Evolutionary conservation across 2,888 invertebrate genomes (phyloP).

Genomic region (Eupithecia vulgata): DNA sequence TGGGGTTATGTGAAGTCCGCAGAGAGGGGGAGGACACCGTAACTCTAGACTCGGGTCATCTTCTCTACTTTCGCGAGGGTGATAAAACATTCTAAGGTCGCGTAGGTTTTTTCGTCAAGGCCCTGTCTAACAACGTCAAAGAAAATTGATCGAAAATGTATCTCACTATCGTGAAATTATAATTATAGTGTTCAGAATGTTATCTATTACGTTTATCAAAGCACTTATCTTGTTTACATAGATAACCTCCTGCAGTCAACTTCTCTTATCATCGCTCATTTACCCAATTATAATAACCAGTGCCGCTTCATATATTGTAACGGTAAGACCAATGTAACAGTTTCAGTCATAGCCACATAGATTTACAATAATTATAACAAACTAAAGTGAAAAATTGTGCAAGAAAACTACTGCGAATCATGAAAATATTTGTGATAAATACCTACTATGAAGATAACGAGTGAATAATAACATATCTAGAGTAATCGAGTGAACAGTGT

Average conservation of each 20-base stretch:
- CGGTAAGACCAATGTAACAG: not conserved
- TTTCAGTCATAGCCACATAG: not conserved
- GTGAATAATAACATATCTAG: not conserved
- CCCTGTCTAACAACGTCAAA: no score
- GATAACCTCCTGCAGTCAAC: not conserved
- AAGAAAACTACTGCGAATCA: not conserved
- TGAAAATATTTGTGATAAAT: not conserved
- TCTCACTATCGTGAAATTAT: not conserved
- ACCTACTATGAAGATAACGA: not conserved
- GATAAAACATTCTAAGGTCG: no score
- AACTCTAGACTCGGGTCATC: no score
- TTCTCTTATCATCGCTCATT: not conserved
- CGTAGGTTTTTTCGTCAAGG: no score
- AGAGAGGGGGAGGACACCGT: no score
- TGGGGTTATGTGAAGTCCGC: no score
- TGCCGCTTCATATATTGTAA: not conserved
- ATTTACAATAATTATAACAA: not conserved
- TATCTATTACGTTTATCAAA: not conserved
- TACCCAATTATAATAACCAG: not conserved
- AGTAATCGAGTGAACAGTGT: not conserved
- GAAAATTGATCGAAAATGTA: no score
- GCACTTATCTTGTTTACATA: not conserved
- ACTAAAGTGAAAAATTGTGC: not conserved
- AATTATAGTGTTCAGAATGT: not conserved
- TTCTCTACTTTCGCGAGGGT: no score